Conservation (phyloP, 2,888 invertebrate species). For the Schizaphis graminum region DNA sequence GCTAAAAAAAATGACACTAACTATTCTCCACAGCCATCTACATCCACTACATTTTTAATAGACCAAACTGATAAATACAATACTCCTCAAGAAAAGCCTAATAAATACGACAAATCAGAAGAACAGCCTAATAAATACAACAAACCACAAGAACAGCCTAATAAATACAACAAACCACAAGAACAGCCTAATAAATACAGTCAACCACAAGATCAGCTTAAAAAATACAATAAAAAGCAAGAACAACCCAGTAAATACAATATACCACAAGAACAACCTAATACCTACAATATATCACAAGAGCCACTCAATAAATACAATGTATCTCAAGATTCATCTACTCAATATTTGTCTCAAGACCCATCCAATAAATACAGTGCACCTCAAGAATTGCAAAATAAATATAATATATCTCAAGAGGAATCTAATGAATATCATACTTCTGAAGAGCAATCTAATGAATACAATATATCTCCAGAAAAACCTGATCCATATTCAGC, state of each 20-base stretch:
- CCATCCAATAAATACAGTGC: not conserved
- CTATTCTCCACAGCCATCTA: constrained; percentile 8
- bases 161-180: not conserved
- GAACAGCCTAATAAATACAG: not conserved
- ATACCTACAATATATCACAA: not conserved
- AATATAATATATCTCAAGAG: not conserved
- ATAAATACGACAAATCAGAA: too few relatives aligned
- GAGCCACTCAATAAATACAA: constrained; percentile 25
- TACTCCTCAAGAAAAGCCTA: not conserved
- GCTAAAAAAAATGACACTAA: constrained; percentile 22
- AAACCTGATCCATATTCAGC: constrained; percentile 52
- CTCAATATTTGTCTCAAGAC: not conserved
- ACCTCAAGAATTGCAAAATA: not conserved
- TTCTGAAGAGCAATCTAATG: not conserved
- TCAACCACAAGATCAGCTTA: constrained; percentile 1
- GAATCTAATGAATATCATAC: not conserved
- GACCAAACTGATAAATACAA: constrained; percentile 23
- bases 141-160: not conserved
- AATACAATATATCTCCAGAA: not conserved
- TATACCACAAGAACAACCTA: not conserved
- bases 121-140: too few relatives aligned
- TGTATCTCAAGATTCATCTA: not conserved
- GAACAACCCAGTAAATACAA: not conserved
- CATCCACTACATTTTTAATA: constrained; percentile 18
- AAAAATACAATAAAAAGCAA: not conserved